Percentiles rank a stretch among this genome's conserved stretches.
These are phyloP conservation scores for Hexactinellida sp. DNA, from an alignment of 37 sponge, comb jelly and placozoan species.

Conservation along the genomic window DNA sequence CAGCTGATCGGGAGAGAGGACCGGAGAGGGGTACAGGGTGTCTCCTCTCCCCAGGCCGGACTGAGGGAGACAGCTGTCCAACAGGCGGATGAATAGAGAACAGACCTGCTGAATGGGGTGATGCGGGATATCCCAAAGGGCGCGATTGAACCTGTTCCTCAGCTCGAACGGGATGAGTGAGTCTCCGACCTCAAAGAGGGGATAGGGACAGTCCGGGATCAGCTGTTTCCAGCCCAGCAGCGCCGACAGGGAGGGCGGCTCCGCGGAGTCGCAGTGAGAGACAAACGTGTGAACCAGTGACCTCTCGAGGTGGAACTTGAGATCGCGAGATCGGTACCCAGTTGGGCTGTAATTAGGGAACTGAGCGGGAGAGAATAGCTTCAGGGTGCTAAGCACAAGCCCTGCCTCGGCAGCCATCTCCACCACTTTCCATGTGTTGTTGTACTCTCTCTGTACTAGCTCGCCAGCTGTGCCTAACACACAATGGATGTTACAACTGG, in stretches of 20 bases:
- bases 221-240: not conserved
- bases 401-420: slow-evolving; percentile 59
- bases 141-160: not conserved
- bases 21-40: not conserved
- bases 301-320: not conserved
- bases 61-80: not conserved
- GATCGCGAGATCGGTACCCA: slow-evolving; percentile 35
- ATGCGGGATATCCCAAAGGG: not conserved
- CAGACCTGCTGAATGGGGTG: not conserved
- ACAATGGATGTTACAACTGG: not conserved
- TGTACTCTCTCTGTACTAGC: slow-evolving; percentile 29
- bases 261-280: not conserved
- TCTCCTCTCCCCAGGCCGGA: not conserved
- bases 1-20: not conserved
- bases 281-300: not conserved
- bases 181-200: not conserved
- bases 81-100: not conserved
- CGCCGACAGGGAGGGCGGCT: not conserved
- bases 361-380: slow-evolving; percentile 24
- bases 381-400: slow-evolving; percentile 28
- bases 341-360: slow-evolving; percentile 42
- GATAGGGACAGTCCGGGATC: slow-evolving; percentile 14
- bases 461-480: slow-evolving; percentile 37
- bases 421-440: slow-evolving; percentile 63
- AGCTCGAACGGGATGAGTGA: not conserved